A percentile compares a stretch with the other conserved stretches of the same genome.
Evolutionary conservation across 1,140 invertebrate genomes (phyloP).

Genomic region (Drosophila littoralis): DNA sequence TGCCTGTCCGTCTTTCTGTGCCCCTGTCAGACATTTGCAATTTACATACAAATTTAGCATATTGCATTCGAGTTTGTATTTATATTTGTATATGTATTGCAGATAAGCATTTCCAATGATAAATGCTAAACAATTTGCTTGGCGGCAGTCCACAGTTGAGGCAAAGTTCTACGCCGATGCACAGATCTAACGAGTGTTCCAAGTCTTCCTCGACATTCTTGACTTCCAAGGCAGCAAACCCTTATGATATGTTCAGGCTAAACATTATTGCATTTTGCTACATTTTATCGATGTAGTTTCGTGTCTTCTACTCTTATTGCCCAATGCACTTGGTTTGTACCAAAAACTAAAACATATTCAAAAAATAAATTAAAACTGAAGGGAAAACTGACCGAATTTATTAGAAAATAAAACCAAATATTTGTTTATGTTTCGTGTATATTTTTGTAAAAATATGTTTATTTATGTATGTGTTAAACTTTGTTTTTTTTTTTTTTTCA

Average conservation of each 20-base stretch:
- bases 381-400: conserved; percentile 6
- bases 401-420: conserved; percentile 35
- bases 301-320: conserved; percentile 64
- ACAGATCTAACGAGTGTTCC: conserved; percentile 1
- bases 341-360: not conserved
- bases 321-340: conserved; percentile 49
- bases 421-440: conserved; percentile 43
- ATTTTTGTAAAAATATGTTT: conserved; percentile 69
- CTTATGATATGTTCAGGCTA: conserved; percentile 65
- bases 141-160: conserved; percentile 72
- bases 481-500: conserved; percentile 27
- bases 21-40: conserved; percentile 35
- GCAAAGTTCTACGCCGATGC: conserved; percentile 36
- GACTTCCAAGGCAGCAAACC: conserved; percentile 17
- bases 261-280: conserved; percentile 52
- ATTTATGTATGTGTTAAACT: conserved; percentile 29
- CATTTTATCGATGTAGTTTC: conserved; percentile 14
- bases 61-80: conserved; percentile 45
- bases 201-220: conserved; percentile 1
- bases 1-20: conserved; percentile 19
- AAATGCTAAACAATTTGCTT: conserved; percentile 78
- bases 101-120: conserved; percentile 75
- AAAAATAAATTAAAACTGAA: not conserved
- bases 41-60: conserved; percentile 61
- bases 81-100: conserved; percentile 39